phyloP scores from a whole-genome alignment of 2,888 invertebrate species.

The Schizotus pectinicornis region DNA sequence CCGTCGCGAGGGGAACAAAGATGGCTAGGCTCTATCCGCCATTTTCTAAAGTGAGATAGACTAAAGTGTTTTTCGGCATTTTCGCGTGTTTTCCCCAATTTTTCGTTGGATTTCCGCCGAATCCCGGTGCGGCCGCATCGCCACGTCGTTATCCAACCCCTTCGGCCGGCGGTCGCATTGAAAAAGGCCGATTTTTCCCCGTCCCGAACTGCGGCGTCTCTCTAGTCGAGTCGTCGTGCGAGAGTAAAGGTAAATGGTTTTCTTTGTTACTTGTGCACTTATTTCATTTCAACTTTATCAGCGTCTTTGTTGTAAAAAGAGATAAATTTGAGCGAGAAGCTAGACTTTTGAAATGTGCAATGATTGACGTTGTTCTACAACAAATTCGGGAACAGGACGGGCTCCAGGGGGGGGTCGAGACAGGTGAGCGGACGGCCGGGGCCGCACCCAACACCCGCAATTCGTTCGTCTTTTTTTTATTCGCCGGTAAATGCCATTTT shows the following conservation, averaged over 20 bases:
- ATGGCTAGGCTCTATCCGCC: constrained; percentile 59
- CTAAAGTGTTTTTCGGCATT: constrained; percentile 53
- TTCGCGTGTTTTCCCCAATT: constrained; percentile 34
- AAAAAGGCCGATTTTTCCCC: constrained; percentile 32
- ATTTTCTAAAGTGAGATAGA: constrained; percentile 62
- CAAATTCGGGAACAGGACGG: neutral
- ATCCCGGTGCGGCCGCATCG: neutral
- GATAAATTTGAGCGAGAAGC: constrained; percentile 56
- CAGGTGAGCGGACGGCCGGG: neutral
- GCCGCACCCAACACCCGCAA: constrained; percentile 19
- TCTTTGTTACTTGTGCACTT: constrained; percentile 59
- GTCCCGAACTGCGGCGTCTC: constrained; percentile 44
- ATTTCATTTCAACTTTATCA: constrained; percentile 60
- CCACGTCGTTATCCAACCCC: neutral
- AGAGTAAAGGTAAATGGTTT: constrained; percentile 58
- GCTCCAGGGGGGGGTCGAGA: neutral
- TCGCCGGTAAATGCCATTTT: constrained; percentile 4
- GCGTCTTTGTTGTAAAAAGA: constrained; percentile 61
- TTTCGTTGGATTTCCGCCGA: constrained; percentile 25
- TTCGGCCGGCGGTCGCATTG: constrained; percentile 24
- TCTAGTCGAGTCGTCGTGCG: constrained; percentile 41
- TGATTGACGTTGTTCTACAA: constrained; percentile 19
- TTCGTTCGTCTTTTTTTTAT: constrained; percentile 11
- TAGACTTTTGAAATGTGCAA: constrained; percentile 39
- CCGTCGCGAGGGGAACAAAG: constrained; percentile 55